A percentile compares a stretch with the other conserved stretches of the same genome.
These are phyloP conservation scores for Parasteatoda lunata DNA, from an alignment of 2,888 invertebrate species.

Conservation along the genomic window DNA sequence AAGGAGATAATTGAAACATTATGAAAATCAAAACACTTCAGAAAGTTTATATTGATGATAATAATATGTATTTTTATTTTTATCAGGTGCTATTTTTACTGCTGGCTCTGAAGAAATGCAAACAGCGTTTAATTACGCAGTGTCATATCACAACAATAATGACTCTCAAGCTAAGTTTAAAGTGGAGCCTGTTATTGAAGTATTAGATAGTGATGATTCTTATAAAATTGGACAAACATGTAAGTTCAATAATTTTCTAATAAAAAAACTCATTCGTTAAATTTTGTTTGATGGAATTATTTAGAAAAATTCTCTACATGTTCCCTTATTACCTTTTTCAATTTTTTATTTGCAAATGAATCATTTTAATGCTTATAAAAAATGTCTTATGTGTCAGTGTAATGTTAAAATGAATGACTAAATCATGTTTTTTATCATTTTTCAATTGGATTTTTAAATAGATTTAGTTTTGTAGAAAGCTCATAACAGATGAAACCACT, in stretches of 20 bases:
- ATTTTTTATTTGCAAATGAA: too few relatives aligned
- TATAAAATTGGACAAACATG: conserved; percentile 92
- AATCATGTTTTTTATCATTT: background rate
- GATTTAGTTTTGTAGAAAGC: too few relatives aligned
- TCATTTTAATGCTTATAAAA: too few relatives aligned
- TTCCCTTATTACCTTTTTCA: background rate
- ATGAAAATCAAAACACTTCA: too few relatives aligned
- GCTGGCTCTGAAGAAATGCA: conserved; percentile 94
- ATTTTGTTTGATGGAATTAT: background rate
- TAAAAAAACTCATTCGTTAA: background rate
- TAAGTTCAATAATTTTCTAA: conserved; percentile 78
- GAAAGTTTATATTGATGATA: too few relatives aligned
- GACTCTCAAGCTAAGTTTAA: conserved; percentile 87
- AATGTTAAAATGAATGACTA: background rate
- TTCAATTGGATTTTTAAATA: too few relatives aligned
- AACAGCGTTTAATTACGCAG: conserved; percentile 90
- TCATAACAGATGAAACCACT: too few relatives aligned
- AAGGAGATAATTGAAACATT: too few relatives aligned
- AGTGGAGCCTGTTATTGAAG: conserved; percentile 90
- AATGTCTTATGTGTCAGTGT: background rate
- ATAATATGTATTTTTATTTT: background rate
- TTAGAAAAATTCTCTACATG: background rate
- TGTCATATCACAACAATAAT: conserved; percentile 87
- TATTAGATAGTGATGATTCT: conserved; percentile 93
- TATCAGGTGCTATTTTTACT: conserved; percentile 91